A percentile compares a stretch with the other conserved stretches of the same genome.
These are phyloP conservation scores for Pedetes capensis DNA, from an alignment of 2,113 vertebrate species.

Conservation along the genomic window DNA sequence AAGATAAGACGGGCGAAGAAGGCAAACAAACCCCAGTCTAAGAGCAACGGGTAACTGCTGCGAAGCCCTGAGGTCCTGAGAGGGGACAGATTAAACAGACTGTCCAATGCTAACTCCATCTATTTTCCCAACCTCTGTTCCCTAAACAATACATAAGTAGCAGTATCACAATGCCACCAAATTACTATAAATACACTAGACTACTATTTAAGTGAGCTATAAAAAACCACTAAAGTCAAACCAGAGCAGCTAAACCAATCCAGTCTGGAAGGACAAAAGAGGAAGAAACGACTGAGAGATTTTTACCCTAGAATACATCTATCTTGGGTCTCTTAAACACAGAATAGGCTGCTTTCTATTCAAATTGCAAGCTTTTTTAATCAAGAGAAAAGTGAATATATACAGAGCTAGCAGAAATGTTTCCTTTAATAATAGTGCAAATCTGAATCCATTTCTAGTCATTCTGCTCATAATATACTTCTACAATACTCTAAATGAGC, in stretches of 20 bases:
- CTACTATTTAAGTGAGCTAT: neutral
- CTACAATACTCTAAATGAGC: constrained; percentile 29
- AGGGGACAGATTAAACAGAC: neutral
- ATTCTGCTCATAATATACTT: neutral
- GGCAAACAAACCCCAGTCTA: neutral
- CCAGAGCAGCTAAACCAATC: neutral
- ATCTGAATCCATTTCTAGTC: constrained; percentile 8
- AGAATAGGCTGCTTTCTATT: neutral
- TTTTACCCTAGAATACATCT: neutral
- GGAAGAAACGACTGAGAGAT: neutral
- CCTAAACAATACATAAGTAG: neutral
- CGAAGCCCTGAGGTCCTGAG: neutral
- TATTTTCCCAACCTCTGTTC: neutral
- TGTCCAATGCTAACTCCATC: neutral
- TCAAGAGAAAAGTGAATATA: constrained; percentile 44
- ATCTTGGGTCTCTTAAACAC: neutral
- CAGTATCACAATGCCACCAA: neutral
- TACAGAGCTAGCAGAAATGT: neutral
- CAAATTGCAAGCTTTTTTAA: constrained; percentile 19
- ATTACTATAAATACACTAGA: neutral
- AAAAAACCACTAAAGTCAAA: constrained; percentile 32
- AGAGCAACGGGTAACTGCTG: neutral
- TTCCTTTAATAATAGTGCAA: neutral
- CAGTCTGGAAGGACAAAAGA: neutral
- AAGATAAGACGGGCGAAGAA: constrained; percentile 27